Evolutionary conservation across 2,797 vertebrate genomes (phyloP).

Genomic region (Sternarchorhynchus goeldii): DNA sequence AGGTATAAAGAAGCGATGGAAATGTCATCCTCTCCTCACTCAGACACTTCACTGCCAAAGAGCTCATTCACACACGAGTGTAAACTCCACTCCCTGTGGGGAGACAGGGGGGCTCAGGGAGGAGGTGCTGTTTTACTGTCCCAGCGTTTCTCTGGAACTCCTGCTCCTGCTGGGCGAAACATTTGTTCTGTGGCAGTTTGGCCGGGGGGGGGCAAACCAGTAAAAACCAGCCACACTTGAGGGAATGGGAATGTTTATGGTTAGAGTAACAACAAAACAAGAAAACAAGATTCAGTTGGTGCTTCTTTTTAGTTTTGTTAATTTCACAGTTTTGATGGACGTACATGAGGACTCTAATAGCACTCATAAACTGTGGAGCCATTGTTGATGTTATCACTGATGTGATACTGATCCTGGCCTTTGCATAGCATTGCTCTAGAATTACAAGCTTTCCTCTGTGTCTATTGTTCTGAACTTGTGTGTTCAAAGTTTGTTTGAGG

Average conservation of each 20-base stretch:
- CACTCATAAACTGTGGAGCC: not conserved
- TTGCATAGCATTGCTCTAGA: not conserved
- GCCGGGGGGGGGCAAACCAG: too few relatives aligned
- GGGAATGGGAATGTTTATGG: not conserved
- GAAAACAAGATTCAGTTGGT: too few relatives aligned
- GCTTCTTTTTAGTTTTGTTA: too few relatives aligned
- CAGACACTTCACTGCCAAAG: not conserved
- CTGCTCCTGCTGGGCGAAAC: not conserved
- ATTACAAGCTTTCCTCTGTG: not conserved
- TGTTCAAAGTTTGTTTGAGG: not conserved
- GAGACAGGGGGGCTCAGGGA: not conserved
- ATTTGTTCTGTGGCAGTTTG: too few relatives aligned
- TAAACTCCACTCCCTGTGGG: not conserved
- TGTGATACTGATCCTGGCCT: too few relatives aligned
- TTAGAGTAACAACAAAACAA: not conserved
- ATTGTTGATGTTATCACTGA: too few relatives aligned
- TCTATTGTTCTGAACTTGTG: not conserved
- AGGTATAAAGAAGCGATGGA: conserved; percentile 12
- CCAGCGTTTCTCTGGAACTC: not conserved
- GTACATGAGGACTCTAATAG: not conserved
- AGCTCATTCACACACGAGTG: not conserved
- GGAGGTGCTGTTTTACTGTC: not conserved
- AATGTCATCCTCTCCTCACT: not conserved
- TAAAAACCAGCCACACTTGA: not conserved
- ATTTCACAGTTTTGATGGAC: not conserved